Percentiles rank a stretch among this genome's conserved stretches.
Evolutionary conservation across 2,113 vertebrate genomes (phyloP).

Genomic region (Trogon surrucura): DNA sequence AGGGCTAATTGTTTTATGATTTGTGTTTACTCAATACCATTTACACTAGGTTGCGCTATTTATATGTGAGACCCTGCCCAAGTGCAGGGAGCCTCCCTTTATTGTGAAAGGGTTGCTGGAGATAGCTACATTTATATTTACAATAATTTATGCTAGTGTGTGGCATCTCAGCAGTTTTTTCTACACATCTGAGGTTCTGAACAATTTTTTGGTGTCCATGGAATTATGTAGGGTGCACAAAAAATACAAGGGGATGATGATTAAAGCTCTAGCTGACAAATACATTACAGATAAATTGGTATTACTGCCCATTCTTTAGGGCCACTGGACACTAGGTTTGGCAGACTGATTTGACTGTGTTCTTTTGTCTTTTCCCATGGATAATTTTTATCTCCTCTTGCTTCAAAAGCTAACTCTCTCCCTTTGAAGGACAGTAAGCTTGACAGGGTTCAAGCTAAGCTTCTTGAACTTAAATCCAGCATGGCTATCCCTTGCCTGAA

Average conservation of each 20-base stretch:
- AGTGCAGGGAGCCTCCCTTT: neutral
- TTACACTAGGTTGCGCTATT: neutral
- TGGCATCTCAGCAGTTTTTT: slow-evolving; percentile 42
- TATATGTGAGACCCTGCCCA: neutral
- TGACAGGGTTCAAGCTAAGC: slow-evolving; percentile 55
- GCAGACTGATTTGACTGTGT: slow-evolving; percentile 35
- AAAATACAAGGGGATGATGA: slow-evolving; percentile 2
- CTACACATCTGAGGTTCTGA: slow-evolving; percentile 39
- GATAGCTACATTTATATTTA: slow-evolving; percentile 38
- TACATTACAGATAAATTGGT: slow-evolving; percentile 50
- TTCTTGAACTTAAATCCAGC: slow-evolving; percentile 66
- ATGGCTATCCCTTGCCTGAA: slow-evolving; percentile 22
- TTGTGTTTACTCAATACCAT: neutral
- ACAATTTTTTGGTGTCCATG: slow-evolving; percentile 35
- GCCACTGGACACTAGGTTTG: slow-evolving; percentile 42
- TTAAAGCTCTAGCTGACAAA: slow-evolving; percentile 50
- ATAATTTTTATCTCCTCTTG: slow-evolving; percentile 56
- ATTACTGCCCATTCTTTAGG: slow-evolving; percentile 51
- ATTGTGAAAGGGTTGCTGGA: neutral
- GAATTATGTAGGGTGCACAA: slow-evolving; percentile 11
- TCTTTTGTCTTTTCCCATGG: slow-evolving; percentile 58
- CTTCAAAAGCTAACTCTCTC: slow-evolving; percentile 55
- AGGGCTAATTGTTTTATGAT: neutral
- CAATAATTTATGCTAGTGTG: slow-evolving; percentile 47
- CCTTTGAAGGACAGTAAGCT: slow-evolving; percentile 55